Evolutionary conservation across 2,113 vertebrate genomes (phyloP).

Genomic region (Ptychochromis oligacanthus): DNA sequence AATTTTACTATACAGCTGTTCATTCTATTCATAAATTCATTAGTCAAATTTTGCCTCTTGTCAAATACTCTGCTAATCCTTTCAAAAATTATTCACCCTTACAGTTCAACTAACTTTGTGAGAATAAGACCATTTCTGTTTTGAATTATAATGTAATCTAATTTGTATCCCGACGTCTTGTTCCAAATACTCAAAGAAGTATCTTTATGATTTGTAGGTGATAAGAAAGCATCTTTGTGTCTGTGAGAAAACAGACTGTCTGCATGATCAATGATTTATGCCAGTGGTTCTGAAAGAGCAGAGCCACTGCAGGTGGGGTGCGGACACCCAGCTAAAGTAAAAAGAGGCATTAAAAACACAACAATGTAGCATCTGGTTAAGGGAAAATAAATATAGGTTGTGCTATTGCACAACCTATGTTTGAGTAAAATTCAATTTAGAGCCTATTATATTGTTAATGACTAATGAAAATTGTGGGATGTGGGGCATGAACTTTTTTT

Average conservation of each 20-base stretch:
- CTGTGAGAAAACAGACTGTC: background rate
- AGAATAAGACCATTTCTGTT: background rate
- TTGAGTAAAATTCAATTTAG: no score
- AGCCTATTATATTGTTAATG: no score
- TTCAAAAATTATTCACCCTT: background rate
- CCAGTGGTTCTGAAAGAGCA: background rate
- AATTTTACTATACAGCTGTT: background rate
- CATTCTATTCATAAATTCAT: background rate
- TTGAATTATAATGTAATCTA: background rate
- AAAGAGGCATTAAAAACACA: background rate
- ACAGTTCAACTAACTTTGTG: background rate
- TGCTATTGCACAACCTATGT: no score
- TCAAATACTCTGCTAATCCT: background rate
- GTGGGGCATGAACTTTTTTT: no score
- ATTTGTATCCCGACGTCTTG: background rate
- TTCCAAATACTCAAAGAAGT: background rate
- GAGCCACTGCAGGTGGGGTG: background rate
- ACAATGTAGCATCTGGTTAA: no score
- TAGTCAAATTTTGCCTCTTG: background rate
- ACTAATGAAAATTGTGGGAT: no score
- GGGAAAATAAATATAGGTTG: no score
- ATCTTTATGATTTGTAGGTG: background rate
- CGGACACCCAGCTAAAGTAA: background rate
- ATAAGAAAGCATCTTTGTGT: no score
- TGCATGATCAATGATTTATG: background rate